Evolutionary conservation across 2,888 invertebrate species (phyloP).

Genomic region (Harpalus rubripes): DNA sequence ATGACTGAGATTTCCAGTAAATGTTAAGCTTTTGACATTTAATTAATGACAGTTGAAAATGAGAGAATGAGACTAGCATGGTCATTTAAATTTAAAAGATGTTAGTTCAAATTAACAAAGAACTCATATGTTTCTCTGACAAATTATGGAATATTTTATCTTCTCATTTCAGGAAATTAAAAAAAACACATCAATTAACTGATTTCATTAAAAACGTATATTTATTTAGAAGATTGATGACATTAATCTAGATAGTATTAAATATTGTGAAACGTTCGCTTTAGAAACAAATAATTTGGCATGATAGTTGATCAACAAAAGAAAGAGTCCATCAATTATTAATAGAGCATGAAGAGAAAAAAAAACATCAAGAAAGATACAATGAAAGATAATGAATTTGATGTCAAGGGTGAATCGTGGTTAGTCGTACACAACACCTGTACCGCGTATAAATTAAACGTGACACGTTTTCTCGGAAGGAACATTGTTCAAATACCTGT

Average conservation of each 20-base stretch:
- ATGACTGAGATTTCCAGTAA: no score
- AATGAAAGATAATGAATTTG: conserved; percentile 40
- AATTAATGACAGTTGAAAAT: no score
- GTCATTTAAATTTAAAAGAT: no score
- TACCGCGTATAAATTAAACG: conserved; percentile 32
- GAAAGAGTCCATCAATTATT: conserved; percentile 41
- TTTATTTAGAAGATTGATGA: no score
- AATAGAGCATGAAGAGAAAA: conserved; percentile 39
- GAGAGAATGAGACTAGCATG: no score
- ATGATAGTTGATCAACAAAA: conserved; percentile 19
- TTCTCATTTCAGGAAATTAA: no score
- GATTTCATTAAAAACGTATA: no score
- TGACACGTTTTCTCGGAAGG: conserved; percentile 29
- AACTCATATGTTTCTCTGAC: no score
- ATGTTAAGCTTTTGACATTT: no score
- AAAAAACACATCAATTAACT: no score
- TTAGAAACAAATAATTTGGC: conserved; percentile 42
- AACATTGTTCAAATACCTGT: conserved; percentile 46
- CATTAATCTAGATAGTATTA: background rate
- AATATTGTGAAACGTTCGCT: background rate
- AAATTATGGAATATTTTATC: no score
- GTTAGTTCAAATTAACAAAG: no score
- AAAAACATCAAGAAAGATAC: conserved; percentile 5
- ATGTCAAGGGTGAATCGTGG: conserved; percentile 50
- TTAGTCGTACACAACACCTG: conserved; percentile 29